Percentiles rank a stretch among this genome's conserved stretches.
These are phyloP conservation scores for Chionodraco myersi DNA, from an alignment of 2,113 vertebrate species.

Conservation along the genomic window DNA sequence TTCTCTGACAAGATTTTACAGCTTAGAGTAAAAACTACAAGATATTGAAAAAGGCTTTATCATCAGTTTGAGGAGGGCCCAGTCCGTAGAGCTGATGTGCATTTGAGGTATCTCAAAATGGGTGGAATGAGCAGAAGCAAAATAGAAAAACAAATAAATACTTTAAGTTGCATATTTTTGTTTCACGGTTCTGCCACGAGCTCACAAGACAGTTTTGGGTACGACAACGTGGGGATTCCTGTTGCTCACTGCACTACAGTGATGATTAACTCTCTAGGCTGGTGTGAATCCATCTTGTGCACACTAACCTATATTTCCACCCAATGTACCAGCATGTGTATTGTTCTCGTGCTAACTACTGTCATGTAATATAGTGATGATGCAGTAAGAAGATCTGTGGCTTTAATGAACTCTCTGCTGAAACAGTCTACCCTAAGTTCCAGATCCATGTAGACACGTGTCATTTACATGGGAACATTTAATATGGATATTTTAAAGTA, in stretches of 20 bases:
- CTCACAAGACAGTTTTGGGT: too few relatives aligned
- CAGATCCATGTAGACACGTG: background rate
- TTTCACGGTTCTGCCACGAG: too few relatives aligned
- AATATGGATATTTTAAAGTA: background rate
- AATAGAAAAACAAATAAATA: background rate
- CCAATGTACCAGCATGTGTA: background rate
- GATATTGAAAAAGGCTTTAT: background rate
- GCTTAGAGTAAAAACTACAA: background rate
- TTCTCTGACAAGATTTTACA: background rate
- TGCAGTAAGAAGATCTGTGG: conserved; percentile 26
- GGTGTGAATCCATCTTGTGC: background rate
- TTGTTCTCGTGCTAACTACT: conserved; percentile 8
- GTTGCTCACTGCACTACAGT: background rate
- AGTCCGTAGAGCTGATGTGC: background rate
- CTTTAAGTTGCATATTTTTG: background rate
- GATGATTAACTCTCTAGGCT: background rate
- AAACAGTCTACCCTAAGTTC: background rate
- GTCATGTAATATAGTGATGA: conserved; percentile 15
- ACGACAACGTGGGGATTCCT: too few relatives aligned
- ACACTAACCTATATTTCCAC: conserved; percentile 1
- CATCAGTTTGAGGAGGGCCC: background rate
- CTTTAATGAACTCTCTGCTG: conserved; percentile 37
- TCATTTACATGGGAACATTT: background rate
- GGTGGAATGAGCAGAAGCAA: background rate
- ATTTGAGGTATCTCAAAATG: background rate